phyloP scores from a whole-genome alignment of 2,113 vertebrate species.

The Scophthalmus maximus region DNA sequence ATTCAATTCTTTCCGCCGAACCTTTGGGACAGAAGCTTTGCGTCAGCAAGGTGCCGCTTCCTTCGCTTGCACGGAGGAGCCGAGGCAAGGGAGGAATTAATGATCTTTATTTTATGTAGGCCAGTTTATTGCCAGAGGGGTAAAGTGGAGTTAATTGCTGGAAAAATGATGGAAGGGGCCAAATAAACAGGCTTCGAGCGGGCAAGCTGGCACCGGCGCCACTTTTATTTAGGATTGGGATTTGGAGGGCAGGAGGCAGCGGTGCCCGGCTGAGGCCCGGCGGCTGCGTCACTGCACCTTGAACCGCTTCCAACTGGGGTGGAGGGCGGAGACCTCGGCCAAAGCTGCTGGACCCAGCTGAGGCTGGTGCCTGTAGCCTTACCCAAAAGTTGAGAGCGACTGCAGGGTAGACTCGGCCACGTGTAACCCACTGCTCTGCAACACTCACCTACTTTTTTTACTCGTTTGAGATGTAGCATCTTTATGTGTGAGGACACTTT shows the following conservation, averaged over 20 bases:
- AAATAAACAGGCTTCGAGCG: slow-evolving; percentile 69
- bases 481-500: not conserved
- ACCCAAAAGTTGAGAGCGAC: slow-evolving; percentile 23
- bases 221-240: slow-evolving; percentile 66
- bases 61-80: slow-evolving; percentile 39
- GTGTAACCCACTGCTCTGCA: not conserved
- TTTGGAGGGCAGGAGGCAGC: slow-evolving; percentile 60
- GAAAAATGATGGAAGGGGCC: slow-evolving; percentile 69
- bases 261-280: slow-evolving; percentile 48
- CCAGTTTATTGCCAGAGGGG: slow-evolving; percentile 77
- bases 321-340: slow-evolving; percentile 21
- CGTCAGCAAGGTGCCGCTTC: slow-evolving; percentile 65
- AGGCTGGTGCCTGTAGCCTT: slow-evolving; percentile 17
- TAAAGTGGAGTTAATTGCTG: slow-evolving; percentile 80
- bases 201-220: slow-evolving; percentile 48
- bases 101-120: slow-evolving; percentile 81
- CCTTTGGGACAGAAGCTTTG: slow-evolving; percentile 64
- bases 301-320: slow-evolving; percentile 50
- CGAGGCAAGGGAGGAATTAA: slow-evolving; percentile 65
- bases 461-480: not conserved
- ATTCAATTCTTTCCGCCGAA: slow-evolving; percentile 66
- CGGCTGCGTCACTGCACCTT: slow-evolving; percentile 58
- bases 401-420: slow-evolving; percentile 7
- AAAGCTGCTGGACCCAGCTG: slow-evolving; percentile 32
- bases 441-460: not conserved